Percentiles rank a stretch among this genome's conserved stretches.
phyloP scores from a whole-genome alignment of 2,888 invertebrate genomes.

The Apotomis turbidana region DNA sequence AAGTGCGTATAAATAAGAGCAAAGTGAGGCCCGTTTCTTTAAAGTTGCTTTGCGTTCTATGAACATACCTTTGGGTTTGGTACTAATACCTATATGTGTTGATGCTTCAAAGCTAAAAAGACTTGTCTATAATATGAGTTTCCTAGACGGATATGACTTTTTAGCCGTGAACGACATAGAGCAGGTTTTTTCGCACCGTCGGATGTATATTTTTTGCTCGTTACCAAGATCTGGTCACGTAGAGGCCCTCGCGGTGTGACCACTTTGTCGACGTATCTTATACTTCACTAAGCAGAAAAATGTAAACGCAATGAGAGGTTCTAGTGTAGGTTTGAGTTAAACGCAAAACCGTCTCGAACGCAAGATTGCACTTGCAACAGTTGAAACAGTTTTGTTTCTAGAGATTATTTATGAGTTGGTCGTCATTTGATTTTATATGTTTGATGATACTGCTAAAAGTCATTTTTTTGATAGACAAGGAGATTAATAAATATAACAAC shows the following conservation, averaged over 20 bases:
- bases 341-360: no score
- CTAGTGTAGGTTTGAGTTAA: no score
- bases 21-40: background rate
- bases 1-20: background rate
- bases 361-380: no score
- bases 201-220: conserved; percentile 78
- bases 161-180: conserved; percentile 37
- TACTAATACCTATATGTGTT: no score
- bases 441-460: no score
- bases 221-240: conserved; percentile 74
- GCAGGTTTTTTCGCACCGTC: conserved; percentile 59
- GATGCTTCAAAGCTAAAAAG: no score
- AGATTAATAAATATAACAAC: no score
- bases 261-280: conserved; percentile 47
- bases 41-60: conserved; percentile 39
- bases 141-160: no score
- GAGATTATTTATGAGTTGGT: background rate
- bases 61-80: no score
- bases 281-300: conserved; percentile 35
- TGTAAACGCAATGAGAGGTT: background rate
- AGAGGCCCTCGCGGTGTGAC: conserved; percentile 67
- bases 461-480: no score
- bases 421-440: background rate
- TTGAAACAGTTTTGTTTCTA: conserved; percentile 4
- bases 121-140: no score